Conservation (phyloP, 1,140 invertebrate species). For the Philotrypesis tridentata region DNA sequence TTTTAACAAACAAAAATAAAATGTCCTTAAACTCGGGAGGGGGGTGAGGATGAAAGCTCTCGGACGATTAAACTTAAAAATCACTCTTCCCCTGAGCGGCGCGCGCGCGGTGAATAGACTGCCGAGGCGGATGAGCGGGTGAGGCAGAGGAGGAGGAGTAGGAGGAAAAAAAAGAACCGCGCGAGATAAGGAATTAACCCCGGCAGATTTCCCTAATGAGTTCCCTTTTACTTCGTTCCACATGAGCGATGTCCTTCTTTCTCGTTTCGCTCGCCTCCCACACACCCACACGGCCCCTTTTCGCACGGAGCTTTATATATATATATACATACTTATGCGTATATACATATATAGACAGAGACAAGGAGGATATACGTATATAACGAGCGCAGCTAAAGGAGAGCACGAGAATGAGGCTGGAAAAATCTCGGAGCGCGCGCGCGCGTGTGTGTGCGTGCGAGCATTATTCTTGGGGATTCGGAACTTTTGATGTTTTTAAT, state of each 20-base stretch:
- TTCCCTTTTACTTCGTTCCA: constrained; percentile 45
- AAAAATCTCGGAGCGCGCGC: constrained; percentile 18
- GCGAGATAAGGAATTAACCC: constrained; percentile 44
- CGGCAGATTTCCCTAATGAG: constrained; percentile 48
- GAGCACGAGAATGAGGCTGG: constrained; percentile 4
- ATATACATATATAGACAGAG: background rate
- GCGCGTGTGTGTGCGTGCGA: constrained; percentile 7
- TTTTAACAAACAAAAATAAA: too few species aligned
- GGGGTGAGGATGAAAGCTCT: background rate
- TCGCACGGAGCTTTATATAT: too few species aligned
- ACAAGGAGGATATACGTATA: background rate
- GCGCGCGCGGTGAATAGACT: background rate
- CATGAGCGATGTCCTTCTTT: constrained; percentile 44
- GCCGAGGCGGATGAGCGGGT: background rate
- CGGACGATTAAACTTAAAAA: background rate
- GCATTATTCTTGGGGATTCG: constrained; percentile 42
- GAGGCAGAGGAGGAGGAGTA: too few species aligned
- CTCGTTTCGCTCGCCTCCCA: background rate
- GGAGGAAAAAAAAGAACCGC: background rate
- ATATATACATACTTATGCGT: background rate
- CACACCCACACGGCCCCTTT: too few species aligned
- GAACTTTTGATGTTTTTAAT: constrained; percentile 51
- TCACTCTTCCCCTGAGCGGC: background rate
- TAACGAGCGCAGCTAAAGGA: constrained; percentile 37
- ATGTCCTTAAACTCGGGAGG: too few species aligned